Conservation (phyloP, 2,797 vertebrate genomes). For the Mergus octosetaceus region DNA sequence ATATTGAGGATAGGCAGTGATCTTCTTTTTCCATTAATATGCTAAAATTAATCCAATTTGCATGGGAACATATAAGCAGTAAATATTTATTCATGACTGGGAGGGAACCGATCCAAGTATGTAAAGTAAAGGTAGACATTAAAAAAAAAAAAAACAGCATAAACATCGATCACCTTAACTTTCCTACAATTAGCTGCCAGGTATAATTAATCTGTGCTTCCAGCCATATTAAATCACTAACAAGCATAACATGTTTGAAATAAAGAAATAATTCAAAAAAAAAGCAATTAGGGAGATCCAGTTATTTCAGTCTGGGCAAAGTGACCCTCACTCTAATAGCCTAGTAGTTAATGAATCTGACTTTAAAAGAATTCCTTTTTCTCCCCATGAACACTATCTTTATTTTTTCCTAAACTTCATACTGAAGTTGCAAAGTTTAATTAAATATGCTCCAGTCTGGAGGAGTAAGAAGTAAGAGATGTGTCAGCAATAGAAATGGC, state of each 20-base stretch:
- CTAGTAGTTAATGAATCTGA: conserved; percentile 58
- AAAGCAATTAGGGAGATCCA: conserved; percentile 72
- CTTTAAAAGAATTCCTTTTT: conserved; percentile 55
- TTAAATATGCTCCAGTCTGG: conserved; percentile 48
- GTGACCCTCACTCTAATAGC: conserved; percentile 61
- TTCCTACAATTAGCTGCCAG: conserved; percentile 55
- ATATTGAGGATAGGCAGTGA: conserved; percentile 29
- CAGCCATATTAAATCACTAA: conserved; percentile 72
- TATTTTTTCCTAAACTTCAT: conserved; percentile 46
- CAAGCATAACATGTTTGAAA: conserved; percentile 73
- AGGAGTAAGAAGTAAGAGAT: conserved; percentile 47
- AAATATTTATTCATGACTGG: conserved; percentile 65
- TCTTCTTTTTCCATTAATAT: conserved; percentile 56
- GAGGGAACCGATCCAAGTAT: conserved; percentile 43
- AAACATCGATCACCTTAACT: conserved; percentile 55
- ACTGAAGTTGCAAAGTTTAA: conserved; percentile 49
- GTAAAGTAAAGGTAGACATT: conserved; percentile 58
- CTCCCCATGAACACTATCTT: conserved; percentile 51
- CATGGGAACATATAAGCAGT: conserved; percentile 54
- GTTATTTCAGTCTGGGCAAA: conserved; percentile 67
- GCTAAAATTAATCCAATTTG: conserved; percentile 71
- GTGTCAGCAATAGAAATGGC: conserved; percentile 4
- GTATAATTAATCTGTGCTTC: conserved; percentile 73
- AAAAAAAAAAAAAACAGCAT: neutral
- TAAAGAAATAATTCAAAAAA: conserved; percentile 72